Base-by-base conservation (phyloP, 2,113 vertebrate species). In the Cepphus grylle region DNA sequence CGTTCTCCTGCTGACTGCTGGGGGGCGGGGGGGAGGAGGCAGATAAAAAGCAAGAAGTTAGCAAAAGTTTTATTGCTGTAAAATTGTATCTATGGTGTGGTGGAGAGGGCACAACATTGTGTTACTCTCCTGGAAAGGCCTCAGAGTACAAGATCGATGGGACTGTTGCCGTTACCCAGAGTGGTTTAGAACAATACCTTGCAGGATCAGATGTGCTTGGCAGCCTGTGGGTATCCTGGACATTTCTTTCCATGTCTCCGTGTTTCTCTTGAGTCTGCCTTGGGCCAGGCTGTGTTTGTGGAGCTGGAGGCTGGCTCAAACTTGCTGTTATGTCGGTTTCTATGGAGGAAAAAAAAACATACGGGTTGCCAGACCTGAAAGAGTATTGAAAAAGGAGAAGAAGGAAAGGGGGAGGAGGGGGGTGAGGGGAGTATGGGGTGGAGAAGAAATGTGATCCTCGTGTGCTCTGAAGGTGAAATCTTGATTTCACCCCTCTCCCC, bases 281-380 rank as follows among this genome's bases (percentile, higher is more conserved):
- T 97, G 86, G 96, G 93, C 86, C 89, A 89, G 92, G 87, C 93
- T 92, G 74, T 99, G 98, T 98, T 98, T 98, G 98, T 98, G 98
- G 98, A 99, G 98, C 98, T 98, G 98, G 98, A 98, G 98, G 97
- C 98, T 98, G 98, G 98, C 98, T 97, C 97, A 94, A 91, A 96
- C 98, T 96, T 55, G 78, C 97, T 99, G 99, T 99, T 99, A 98
- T 99, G 99, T 97, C 98, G 96, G 99, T 99, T 99, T 99, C 99
- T 98, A 99, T 99, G 99, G 99, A 98, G 98, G 96, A 98, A 99
- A 99, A 98, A 98, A 99, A 99, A 98, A 98, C 98, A 99, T 65
- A 91, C 30, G 77, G 96, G 96, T 97, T 96, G 98, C 98, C 98
- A 98, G 98, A 98, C 93, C 90, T 96, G 90, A 96, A 97, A 97